phyloP scores from a whole-genome alignment of 2,797 vertebrate species.

The Danionella dracula region DNA sequence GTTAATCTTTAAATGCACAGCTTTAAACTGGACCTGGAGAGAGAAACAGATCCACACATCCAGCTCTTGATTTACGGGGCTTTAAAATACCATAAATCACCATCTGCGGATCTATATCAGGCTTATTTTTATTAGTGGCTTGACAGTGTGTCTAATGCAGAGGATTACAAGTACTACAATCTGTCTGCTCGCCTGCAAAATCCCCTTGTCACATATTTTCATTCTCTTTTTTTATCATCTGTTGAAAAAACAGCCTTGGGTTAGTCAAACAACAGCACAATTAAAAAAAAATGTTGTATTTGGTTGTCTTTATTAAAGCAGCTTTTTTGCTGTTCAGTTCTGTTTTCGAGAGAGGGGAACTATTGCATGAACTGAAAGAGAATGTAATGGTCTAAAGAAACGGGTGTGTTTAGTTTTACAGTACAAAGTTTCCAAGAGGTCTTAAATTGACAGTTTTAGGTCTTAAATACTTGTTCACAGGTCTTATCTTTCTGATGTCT shows the following conservation, averaged over 20 bases:
- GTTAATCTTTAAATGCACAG: background rate
- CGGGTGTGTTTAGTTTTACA: no score
- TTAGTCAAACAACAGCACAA: constrained; percentile 30
- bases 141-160: constrained; percentile 38
- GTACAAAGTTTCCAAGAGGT: no score
- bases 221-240: constrained; percentile 7
- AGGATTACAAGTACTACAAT: constrained; percentile 32
- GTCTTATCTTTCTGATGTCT: no score
- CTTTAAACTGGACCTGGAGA: background rate
- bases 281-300: constrained; percentile 28
- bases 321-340: background rate
- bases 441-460: no score
- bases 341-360: constrained; percentile 38
- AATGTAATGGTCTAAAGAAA: no score
- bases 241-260: constrained; percentile 24
- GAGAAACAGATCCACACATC: constrained; percentile 10
- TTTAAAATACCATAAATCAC: constrained; percentile 41
- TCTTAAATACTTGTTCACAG: no score
- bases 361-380: constrained; percentile 18
- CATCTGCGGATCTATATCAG: constrained; percentile 29
- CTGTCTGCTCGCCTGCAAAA: constrained; percentile 28
- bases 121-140: constrained; percentile 44
- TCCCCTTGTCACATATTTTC: constrained; percentile 30
- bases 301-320: constrained; percentile 18
- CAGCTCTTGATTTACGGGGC: constrained; percentile 19